Conservation (phyloP, 2,888 invertebrate species). For the Drosophila parthenogenetica region DNA sequence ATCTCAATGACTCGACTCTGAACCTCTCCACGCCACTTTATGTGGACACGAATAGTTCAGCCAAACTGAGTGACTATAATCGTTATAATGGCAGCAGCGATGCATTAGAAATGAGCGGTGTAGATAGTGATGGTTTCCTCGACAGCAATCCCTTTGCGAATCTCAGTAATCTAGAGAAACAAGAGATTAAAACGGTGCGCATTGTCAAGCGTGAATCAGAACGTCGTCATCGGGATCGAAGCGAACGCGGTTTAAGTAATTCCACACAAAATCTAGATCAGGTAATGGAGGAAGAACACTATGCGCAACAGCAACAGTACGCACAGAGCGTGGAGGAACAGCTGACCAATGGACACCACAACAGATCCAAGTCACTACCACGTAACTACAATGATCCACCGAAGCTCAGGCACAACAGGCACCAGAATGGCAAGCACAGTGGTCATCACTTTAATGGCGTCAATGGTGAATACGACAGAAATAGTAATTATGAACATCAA, state of each 20-base stretch:
- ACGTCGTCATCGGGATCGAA: conserved; percentile 91
- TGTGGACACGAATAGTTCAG: conserved; percentile 87
- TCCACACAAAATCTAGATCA: conserved; percentile 85
- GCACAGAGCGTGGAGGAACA: conserved; percentile 78
- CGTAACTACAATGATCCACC: conserved; percentile 84
- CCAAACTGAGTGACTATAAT: conserved; percentile 80
- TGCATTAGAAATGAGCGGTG: conserved; percentile 83
- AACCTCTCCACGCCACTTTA: conserved; percentile 88
- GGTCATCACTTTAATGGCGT: conserved; percentile 61
- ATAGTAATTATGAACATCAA: conserved; percentile 80
- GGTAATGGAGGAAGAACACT: conserved; percentile 84
- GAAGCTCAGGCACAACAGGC: conserved; percentile 69
- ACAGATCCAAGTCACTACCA: conserved; percentile 86
- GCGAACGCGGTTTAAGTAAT: conserved; percentile 87
- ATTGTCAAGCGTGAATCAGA: conserved; percentile 97
- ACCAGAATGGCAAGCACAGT: conserved; percentile 67
- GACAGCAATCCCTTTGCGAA: conserved; percentile 86
- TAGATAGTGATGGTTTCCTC: conserved; percentile 84
- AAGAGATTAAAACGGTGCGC: conserved; percentile 96
- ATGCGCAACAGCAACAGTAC: conserved; percentile 58
- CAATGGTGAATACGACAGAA: conserved; percentile 79
- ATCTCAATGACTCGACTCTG: conserved; percentile 85
- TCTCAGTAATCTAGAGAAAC: conserved; percentile 91
- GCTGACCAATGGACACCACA: conserved; percentile 79
- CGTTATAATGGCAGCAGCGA: conserved; percentile 84